Evolutionary conservation across 2,113 vertebrate genomes (phyloP), one percentile per base, ranked within the genome.

Genomic region (Oryzias celebensis): DNA sequence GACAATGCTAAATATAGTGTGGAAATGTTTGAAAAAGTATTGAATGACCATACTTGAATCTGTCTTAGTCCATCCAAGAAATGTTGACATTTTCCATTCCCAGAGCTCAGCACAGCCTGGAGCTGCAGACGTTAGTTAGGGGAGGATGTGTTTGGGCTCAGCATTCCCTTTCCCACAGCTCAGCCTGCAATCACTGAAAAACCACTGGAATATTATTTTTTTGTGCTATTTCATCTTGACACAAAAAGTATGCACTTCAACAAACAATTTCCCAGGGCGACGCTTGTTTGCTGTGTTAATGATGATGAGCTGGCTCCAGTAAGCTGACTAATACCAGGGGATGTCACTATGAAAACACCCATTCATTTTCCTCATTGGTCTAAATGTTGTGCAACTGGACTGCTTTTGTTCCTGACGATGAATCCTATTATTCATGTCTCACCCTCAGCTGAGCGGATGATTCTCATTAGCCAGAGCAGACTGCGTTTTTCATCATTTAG

Each of bases 401-500:
- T 54, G 68, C 49, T 64, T 65, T 62, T 55, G 28, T 73, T 81
- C 77, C 80, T 75, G 58, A 50, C 74, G 66, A 83, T 78, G 70
- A 81, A 82, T 81, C 71, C 72, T 71, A 89, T 86, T 77, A 81
- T 73, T 81, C 77, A 75, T 56, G 62, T 65, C 68, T 78, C 74
- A 73, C 65, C 70, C 78, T 85, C 65, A 55, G 69, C 61, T 68
- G 72, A 82, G 80, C 74, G 65, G 79, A 72, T 78, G 76, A 80
- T 75, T 81, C 64, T 79, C 77, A 84, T 83, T 86, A 85, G 68
- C 59, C 41, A 28, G 47, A 74, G 43, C 36, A 31, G 31, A 68
- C 62, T 54, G 18, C 54, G 58, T 70, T 67, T 70, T 71, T 78
- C 73, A 87, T 77, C 48, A 72, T 53, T 54, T 1, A 5, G 14